Conservation (phyloP, 2,113 vertebrate species). For the Panurus biarmicus region DNA sequence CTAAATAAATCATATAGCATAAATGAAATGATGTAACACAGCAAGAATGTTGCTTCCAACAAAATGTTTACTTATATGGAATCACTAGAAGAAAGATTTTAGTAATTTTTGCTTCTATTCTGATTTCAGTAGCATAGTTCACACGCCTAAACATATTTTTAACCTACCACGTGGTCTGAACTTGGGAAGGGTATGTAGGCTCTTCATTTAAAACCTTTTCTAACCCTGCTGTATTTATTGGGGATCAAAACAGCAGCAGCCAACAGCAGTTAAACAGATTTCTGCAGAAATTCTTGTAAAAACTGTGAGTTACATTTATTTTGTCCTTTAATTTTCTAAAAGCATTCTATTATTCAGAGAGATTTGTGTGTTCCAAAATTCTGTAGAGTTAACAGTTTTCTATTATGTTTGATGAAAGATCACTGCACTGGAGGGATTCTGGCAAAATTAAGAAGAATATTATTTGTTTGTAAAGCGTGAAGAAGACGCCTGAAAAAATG, state of each 20-base stretch:
- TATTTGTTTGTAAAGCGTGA: neutral
- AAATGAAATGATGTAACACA: neutral
- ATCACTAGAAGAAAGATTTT: neutral
- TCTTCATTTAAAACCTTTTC: neutral
- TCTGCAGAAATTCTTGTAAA: neutral
- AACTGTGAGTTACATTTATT: neutral
- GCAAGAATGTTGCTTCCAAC: neutral
- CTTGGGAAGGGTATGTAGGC: neutral
- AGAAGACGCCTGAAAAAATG: neutral
- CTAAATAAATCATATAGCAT: conserved; percentile 6
- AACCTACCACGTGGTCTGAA: neutral
- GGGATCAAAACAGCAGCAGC: neutral
- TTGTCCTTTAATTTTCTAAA: neutral
- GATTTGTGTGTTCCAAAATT: neutral
- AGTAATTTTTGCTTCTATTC: conserved; percentile 32
- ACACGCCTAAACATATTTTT: neutral
- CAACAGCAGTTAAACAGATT: neutral
- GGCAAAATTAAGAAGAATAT: neutral
- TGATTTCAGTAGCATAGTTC: conserved; percentile 8
- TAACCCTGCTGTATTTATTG: neutral
- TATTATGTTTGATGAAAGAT: neutral
- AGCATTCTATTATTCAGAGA: neutral
- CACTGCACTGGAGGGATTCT: neutral
- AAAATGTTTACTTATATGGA: conserved; percentile 52
- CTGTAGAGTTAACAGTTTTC: neutral